Evolutionary conservation across 2,888 invertebrate species (phyloP).

Genomic region (Callyntrura sp.): DNA sequence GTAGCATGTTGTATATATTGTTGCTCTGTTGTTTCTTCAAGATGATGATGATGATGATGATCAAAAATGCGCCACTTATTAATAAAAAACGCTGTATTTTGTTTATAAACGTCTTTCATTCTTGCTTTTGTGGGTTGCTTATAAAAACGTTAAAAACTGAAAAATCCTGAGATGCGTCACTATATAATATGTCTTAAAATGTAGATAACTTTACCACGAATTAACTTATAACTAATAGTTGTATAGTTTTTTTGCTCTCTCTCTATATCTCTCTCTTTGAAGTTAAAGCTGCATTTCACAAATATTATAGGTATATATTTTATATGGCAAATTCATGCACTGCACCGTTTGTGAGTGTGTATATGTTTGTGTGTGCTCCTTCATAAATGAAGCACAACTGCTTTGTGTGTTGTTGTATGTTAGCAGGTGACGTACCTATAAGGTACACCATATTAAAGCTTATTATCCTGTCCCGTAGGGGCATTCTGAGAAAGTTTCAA

Average conservation of each 20-base stretch:
- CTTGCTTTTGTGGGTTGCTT: not conserved
- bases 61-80: constrained; percentile 12
- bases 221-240: constrained; percentile 36
- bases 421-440: constrained; percentile 17
- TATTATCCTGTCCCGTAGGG: constrained; percentile 20
- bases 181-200: constrained; percentile 25
- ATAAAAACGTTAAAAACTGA: constrained; percentile 12
- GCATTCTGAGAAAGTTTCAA: constrained; percentile 31
- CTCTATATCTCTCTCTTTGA: too few species aligned
- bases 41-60: not conserved
- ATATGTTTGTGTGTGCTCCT: not conserved
- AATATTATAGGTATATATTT: not conserved
- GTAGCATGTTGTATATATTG: constrained; percentile 17
- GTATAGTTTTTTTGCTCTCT: not conserved
- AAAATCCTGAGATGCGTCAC: constrained; percentile 50
- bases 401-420: not conserved
- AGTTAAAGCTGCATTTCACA: constrained; percentile 49
- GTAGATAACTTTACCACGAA: not conserved
- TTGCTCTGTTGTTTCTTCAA: not conserved
- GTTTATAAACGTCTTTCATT: constrained; percentile 15
- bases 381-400: not conserved
- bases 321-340: constrained; percentile 47
- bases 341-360: not conserved
- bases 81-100: not conserved
- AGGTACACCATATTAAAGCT: constrained; percentile 49